These are phyloP conservation scores for Neelides sp. DNA, from an alignment of 1,140 invertebrate genomes.

Conservation along the genomic window DNA sequence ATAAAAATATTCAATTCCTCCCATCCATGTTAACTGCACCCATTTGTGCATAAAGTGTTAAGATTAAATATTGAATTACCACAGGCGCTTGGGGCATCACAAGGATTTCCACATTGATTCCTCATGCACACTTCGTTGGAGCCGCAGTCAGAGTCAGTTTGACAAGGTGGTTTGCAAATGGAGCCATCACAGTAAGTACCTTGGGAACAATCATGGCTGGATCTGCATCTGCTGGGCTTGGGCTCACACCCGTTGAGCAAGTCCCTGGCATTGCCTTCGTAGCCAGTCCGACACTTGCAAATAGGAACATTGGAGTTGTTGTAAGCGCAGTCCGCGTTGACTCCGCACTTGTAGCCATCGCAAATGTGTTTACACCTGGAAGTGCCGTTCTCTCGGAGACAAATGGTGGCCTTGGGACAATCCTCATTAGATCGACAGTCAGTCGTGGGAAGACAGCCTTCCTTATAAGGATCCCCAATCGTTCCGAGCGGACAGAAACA, in stretches of 20 bases:
- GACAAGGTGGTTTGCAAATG: constrained; percentile 64
- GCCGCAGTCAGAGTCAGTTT: constrained; percentile 64
- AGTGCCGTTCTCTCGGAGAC: constrained; percentile 49
- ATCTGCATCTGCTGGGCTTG: constrained; percentile 50
- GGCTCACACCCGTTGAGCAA: constrained; percentile 58
- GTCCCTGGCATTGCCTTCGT: constrained; percentile 57
- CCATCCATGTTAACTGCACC: no score
- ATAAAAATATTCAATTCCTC: no score
- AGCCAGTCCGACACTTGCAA: constrained; percentile 64
- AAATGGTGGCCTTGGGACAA: constrained; percentile 62
- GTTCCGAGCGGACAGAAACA: constrained; percentile 62
- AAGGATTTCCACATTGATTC: constrained; percentile 74
- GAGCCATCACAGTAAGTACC: constrained; percentile 70
- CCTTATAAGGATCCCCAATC: constrained; percentile 65
- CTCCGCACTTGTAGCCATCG: constrained; percentile 56
- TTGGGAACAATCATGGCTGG: constrained; percentile 55
- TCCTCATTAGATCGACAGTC: constrained; percentile 63
- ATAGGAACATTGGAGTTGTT: constrained; percentile 54
- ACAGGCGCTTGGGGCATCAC: constrained; percentile 58
- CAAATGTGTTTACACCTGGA: constrained; percentile 68
- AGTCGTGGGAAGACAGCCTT: constrained; percentile 57
- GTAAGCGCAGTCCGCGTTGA: constrained; percentile 66
- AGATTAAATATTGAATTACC: no score
- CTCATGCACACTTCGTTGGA: constrained; percentile 62
- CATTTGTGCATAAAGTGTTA: no score